Conservation (phyloP, 2,888 invertebrate species). For the Leucozona laternaria region DNA sequence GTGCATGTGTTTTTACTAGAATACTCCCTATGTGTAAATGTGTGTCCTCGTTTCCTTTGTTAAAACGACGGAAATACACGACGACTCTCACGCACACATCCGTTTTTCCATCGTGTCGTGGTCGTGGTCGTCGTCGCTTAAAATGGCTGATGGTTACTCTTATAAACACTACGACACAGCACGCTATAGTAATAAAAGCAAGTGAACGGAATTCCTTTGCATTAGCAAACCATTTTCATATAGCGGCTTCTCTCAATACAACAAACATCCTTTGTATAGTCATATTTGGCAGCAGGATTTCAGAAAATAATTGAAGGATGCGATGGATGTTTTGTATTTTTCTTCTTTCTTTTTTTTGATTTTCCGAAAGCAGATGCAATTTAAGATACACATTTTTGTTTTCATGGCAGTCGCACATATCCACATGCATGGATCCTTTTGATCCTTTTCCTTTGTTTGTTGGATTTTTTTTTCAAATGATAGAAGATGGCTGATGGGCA, state of each 20-base stretch:
- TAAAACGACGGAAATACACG: constrained; percentile 52
- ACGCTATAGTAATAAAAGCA: constrained; percentile 48
- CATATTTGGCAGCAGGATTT: constrained; percentile 22
- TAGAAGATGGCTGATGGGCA: too few relatives aligned
- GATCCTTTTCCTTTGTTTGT: constrained; percentile 38
- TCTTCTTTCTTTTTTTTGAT: constrained; percentile 17
- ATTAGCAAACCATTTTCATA: constrained; percentile 19
- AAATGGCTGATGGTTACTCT: not conserved
- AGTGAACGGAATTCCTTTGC: constrained; percentile 65
- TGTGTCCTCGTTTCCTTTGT: constrained; percentile 21
- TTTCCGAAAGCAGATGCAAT: constrained; percentile 67
- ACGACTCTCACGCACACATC: constrained; percentile 58
- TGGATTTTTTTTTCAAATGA: not conserved
- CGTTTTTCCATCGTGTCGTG: constrained; percentile 22
- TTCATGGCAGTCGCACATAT: constrained; percentile 18
- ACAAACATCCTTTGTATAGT: constrained; percentile 16
- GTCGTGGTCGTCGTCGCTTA: not conserved
- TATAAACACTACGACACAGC: not conserved
- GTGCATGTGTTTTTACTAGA: not conserved
- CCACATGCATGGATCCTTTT: constrained; percentile 33
- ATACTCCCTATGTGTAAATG: not conserved
- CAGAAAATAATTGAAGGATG: constrained; percentile 25
- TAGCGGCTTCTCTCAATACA: constrained; percentile 12
- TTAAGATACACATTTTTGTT: constrained; percentile 32
- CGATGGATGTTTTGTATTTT: constrained; percentile 1